Conservation (phyloP, 1,140 invertebrate species). For the Bombus vancouverensis region DNA sequence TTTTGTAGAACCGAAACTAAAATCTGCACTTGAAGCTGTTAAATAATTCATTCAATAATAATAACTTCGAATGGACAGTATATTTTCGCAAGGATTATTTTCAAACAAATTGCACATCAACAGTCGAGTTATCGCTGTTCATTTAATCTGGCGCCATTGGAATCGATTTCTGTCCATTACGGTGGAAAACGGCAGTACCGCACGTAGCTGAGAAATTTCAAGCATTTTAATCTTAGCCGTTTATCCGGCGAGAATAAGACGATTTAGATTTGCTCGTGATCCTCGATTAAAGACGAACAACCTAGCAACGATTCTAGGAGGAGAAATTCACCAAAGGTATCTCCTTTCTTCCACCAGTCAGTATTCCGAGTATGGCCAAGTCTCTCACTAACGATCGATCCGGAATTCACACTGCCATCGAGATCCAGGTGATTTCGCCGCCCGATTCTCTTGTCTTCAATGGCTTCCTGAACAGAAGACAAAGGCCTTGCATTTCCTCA, state of each 20-base stretch:
- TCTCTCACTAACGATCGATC: slow-evolving; percentile 61
- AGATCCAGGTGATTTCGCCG: slow-evolving; percentile 49
- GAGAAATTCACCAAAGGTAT: slow-evolving; percentile 42
- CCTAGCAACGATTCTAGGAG: slow-evolving; percentile 46
- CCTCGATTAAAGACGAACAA: slow-evolving; percentile 50
- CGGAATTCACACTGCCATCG: slow-evolving; percentile 35
- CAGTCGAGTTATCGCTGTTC: background rate
- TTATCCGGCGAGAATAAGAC: slow-evolving; percentile 12
- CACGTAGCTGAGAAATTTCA: background rate
- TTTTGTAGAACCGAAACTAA: background rate
- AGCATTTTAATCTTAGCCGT: background rate
- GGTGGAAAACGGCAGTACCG: background rate
- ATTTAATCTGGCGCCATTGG: background rate
- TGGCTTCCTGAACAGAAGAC: slow-evolving; percentile 52
- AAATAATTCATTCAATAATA: background rate
- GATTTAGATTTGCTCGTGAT: slow-evolving; percentile 49
- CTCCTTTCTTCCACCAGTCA: slow-evolving; percentile 14
- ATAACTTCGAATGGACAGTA: background rate
- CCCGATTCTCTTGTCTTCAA: slow-evolving; percentile 50
- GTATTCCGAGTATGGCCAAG: slow-evolving; percentile 4
- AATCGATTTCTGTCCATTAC: background rate
- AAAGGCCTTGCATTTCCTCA: slow-evolving; percentile 55
- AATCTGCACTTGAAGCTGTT: background rate
- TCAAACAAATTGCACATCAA: background rate
- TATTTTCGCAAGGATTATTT: background rate